These are phyloP conservation scores for Phrynocephalus guinanensis DNA, from an alignment of 2,797 vertebrate genomes.

Conservation along the genomic window DNA sequence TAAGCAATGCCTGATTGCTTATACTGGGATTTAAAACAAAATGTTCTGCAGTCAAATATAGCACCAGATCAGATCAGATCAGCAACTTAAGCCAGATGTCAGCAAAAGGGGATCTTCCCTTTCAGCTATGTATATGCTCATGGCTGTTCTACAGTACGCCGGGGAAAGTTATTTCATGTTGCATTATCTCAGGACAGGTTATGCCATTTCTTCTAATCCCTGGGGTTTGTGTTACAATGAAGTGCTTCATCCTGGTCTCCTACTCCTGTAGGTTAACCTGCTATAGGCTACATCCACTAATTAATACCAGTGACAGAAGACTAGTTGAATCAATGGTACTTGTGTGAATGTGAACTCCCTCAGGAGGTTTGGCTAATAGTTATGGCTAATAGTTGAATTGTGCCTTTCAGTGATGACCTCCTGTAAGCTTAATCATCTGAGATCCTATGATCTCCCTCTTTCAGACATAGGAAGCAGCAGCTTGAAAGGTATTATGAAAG, in stretches of 20 bases:
- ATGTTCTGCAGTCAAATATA: no score
- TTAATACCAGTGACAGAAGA: no score
- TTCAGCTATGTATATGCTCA: background rate
- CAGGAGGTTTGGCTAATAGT: no score
- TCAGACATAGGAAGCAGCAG: background rate
- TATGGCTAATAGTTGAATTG: no score
- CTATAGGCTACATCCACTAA: no score
- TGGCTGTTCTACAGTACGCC: background rate
- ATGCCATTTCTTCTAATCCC: background rate
- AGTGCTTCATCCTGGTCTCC: background rate
- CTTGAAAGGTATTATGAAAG: background rate
- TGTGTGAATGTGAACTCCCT: no score
- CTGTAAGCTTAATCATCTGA: background rate
- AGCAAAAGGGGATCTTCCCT: background rate
- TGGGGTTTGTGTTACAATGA: background rate
- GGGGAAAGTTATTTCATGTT: background rate
- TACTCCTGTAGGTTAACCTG: background rate
- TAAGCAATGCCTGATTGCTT: no score
- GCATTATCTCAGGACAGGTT: no score
- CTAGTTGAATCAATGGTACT: no score
- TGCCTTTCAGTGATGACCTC: background rate
- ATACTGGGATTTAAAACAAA: no score
- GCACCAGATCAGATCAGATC: no score
- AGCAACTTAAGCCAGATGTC: no score
- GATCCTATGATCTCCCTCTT: background rate